These are phyloP conservation scores for Cheilosia vulpina DNA, from an alignment of 2,888 invertebrate species.

Conservation along the genomic window DNA sequence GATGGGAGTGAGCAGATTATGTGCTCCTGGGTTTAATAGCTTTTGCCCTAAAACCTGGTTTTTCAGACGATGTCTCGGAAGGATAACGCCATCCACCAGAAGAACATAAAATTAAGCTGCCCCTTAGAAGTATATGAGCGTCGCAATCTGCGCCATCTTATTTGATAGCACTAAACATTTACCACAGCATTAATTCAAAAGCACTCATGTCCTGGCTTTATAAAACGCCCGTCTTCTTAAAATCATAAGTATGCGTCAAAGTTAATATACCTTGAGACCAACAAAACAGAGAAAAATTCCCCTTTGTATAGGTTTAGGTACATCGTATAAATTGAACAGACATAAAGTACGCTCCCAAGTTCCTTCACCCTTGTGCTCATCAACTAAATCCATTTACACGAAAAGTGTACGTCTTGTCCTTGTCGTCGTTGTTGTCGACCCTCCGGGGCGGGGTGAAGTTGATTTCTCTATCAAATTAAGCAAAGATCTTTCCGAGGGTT, in stretches of 20 bases:
- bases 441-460: background rate
- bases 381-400: slow-evolving; percentile 31
- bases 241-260: slow-evolving; percentile 7
- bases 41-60: background rate
- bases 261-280: slow-evolving; percentile 6
- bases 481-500: slow-evolving; percentile 54
- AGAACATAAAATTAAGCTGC: background rate
- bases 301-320: background rate
- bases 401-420: slow-evolving; percentile 16
- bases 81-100: background rate
- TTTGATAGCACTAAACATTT: background rate
- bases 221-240: background rate
- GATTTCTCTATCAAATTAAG: slow-evolving; percentile 61
- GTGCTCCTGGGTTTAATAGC: too few relatives aligned
- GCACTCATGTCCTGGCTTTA: slow-evolving; percentile 3
- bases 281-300: background rate
- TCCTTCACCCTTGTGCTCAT: background rate
- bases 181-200: slow-evolving; percentile 2
- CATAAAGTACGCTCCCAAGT: slow-evolving; percentile 19
- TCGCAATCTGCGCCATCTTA: background rate
- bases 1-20: too few relatives aligned
- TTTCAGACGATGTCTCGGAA: too few relatives aligned
- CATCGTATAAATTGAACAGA: background rate
- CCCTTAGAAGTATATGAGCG: background rate
- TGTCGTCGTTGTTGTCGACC: slow-evolving; percentile 4